A percentile compares a stretch with the other conserved stretches of the same genome.
Evolutionary conservation across 2,113 vertebrate genomes (phyloP).

Genomic region (Rhea americana): DNA sequence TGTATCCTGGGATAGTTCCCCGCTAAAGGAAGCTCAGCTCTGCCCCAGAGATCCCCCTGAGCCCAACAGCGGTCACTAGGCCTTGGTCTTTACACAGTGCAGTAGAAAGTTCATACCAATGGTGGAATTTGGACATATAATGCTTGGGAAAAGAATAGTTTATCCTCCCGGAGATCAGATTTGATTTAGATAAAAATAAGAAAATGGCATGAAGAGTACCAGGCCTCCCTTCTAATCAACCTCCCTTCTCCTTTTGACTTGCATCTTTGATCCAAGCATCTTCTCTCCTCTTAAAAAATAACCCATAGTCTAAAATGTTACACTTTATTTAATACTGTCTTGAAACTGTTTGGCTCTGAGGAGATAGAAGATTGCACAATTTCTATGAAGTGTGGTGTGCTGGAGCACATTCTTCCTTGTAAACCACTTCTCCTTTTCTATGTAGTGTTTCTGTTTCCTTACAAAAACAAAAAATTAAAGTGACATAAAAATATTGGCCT

Average conservation of each 20-base stretch:
- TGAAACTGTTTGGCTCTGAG: neutral
- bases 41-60: neutral
- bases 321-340: neutral
- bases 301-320: neutral
- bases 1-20: neutral
- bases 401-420: neutral
- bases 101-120: neutral
- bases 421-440: neutral
- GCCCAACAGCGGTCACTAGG: rapidly evolving
- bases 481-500: neutral
- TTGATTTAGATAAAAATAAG: neutral
- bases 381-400: neutral
- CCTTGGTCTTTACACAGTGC: neutral
- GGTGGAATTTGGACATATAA: neutral
- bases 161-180: neutral
- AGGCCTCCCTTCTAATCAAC: neutral
- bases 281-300: neutral
- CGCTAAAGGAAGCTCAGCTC: neutral
- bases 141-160: neutral
- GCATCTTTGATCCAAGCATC: neutral
- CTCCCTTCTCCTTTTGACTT: neutral
- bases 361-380: rapidly evolving
- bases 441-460: neutral
- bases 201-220: neutral
- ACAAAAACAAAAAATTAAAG: neutral